Conservation (phyloP, 2,113 vertebrate genomes). For the Sciurus niger region DNA sequence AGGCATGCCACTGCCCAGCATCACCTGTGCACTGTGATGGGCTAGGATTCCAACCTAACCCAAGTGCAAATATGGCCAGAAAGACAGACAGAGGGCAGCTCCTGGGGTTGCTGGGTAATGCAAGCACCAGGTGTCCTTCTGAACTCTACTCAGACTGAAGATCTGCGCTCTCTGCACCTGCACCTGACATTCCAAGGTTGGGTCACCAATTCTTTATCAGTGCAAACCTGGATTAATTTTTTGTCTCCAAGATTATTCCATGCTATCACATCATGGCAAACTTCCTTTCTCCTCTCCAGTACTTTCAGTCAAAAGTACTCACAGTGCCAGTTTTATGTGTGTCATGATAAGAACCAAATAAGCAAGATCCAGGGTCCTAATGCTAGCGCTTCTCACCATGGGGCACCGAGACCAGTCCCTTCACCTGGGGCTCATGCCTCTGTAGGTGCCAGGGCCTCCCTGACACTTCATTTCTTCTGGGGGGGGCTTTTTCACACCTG, state of each 20-base stretch:
- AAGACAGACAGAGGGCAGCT: not conserved
- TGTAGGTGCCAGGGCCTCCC: fast-evolving
- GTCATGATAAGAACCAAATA: not conserved
- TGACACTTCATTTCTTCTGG: not conserved
- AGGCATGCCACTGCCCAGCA: not conserved
- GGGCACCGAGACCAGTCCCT: not conserved
- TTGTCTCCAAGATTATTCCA: not conserved
- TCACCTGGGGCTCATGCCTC: not conserved
- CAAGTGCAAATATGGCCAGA: not conserved
- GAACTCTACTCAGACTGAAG: not conserved
- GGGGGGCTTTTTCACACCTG: not conserved
- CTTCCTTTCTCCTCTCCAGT: not conserved
- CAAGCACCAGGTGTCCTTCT: not conserved
- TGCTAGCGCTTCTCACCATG: not conserved
- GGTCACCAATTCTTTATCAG: not conserved
- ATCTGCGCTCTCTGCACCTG: no score
- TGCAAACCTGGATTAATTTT: not conserved
- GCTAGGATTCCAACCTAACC: not conserved
- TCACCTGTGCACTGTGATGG: not conserved
- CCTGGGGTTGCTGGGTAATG: not conserved
- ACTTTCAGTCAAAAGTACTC: not conserved
- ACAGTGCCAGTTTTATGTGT: not conserved
- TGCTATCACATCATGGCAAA: not conserved
- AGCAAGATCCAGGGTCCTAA: not conserved
- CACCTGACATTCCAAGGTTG: no score